These are phyloP conservation scores for Harpagus bidentatus DNA, from an alignment of 2,113 vertebrate species.

Conservation along the genomic window DNA sequence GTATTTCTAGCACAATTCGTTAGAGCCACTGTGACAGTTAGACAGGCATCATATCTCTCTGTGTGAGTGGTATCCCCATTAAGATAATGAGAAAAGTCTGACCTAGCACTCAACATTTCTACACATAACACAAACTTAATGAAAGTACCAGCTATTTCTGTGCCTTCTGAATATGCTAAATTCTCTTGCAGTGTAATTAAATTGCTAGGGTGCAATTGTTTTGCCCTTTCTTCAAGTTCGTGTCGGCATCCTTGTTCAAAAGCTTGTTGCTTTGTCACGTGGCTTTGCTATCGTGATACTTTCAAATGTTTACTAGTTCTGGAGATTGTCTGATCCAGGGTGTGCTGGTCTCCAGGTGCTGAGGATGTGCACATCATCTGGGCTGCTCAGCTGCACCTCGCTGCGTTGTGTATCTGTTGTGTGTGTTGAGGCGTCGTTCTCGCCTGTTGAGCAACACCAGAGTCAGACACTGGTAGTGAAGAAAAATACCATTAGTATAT, in stretches of 20 bases:
- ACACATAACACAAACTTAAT: background rate
- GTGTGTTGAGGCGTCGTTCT: background rate
- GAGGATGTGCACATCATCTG: background rate
- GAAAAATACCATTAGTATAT: background rate
- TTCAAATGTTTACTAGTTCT: background rate
- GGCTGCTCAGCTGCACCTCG: background rate
- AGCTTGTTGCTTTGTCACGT: accelerated
- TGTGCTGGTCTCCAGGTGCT: background rate
- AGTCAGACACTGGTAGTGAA: background rate
- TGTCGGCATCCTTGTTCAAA: background rate
- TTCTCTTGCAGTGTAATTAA: background rate
- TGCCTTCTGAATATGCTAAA: background rate
- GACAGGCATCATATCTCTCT: background rate
- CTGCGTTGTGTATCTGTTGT: accelerated
- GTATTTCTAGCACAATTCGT: background rate
- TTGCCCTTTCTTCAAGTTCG: background rate
- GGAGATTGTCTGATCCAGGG: background rate
- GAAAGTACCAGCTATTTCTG: background rate
- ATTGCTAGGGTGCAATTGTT: background rate
- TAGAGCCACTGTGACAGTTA: background rate
- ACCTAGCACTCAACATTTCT: background rate
- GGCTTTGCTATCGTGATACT: accelerated
- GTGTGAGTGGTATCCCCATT: background rate
- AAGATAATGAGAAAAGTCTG: background rate
- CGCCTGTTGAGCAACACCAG: background rate